Conservation (phyloP, 2,797 vertebrate genomes). For the Thamnophis elegans region DNA sequence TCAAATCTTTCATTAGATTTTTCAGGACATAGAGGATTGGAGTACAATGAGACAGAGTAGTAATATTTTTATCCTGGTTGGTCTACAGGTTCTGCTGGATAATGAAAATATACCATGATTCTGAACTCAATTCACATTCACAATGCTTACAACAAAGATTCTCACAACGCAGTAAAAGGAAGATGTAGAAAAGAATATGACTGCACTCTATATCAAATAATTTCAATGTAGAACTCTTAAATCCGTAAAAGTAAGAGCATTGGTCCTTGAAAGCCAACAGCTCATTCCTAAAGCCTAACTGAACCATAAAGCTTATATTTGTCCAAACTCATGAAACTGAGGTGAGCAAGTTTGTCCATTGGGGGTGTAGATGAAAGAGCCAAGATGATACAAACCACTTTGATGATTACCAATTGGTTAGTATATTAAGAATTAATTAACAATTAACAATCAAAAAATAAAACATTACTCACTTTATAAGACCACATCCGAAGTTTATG, state of each 20-base stretch:
- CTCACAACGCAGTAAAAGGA: neutral
- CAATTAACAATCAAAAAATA: neutral
- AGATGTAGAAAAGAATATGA: neutral
- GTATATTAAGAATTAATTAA: neutral
- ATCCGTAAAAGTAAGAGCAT: neutral
- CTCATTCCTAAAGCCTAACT: neutral
- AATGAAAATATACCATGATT: neutral
- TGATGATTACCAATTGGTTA: neutral
- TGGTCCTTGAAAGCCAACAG: neutral
- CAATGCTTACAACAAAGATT: neutral
- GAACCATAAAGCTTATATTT: neutral
- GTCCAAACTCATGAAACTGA: neutral
- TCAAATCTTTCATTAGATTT: neutral
- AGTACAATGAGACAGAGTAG: neutral
- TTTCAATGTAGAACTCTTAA: neutral
- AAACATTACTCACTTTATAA: slow-evolving; percentile 76
- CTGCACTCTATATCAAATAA: neutral
- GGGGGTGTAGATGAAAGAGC: neutral
- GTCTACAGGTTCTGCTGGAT: neutral
- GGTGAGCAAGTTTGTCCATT: neutral
- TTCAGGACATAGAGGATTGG: neutral
- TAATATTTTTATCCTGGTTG: neutral
- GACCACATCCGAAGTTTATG: slow-evolving; percentile 95
- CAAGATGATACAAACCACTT: neutral
- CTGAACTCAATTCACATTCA: neutral